Evolutionary conservation across 2,797 vertebrate species (phyloP).

Genomic region (Anisognathus igniventris): DNA sequence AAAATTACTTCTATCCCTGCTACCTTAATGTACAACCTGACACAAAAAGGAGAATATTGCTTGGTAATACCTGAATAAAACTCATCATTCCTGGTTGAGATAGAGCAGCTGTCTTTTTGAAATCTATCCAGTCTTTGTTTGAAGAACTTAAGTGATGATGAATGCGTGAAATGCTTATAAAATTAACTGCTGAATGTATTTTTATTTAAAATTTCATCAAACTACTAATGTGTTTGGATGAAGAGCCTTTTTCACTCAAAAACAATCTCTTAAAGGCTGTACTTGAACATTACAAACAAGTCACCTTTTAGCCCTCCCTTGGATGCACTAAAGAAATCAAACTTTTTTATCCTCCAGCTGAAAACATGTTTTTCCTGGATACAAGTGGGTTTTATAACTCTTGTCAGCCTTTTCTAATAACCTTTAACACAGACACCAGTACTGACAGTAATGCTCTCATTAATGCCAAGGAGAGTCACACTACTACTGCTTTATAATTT

Average conservation of each 20-base stretch:
- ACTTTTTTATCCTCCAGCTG: not conserved
- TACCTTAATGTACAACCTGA: not conserved
- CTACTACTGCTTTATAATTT: not conserved
- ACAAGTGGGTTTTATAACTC: not conserved
- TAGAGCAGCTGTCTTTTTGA: not conserved
- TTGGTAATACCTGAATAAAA: not conserved
- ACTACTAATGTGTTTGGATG: not conserved
- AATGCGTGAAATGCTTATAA: not conserved
- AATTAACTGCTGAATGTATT: not conserved
- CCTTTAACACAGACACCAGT: not conserved
- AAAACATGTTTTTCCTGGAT: not conserved
- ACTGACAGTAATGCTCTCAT: not conserved
- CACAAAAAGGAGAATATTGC: not conserved
- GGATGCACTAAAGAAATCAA: not conserved
- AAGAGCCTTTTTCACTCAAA: not conserved
- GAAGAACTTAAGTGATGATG: not conserved
- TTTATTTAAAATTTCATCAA: not conserved
- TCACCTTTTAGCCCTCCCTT: not conserved
- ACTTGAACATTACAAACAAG: not conserved
- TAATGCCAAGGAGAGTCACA: not conserved
- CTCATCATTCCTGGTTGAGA: not conserved
- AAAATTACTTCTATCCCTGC: not conserved
- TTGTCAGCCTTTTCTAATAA: not conserved
- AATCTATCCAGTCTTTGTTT: not conserved
- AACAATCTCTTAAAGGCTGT: not conserved